Base-by-base conservation (phyloP, 2,113 vertebrate genomes). In the Myxocyprinus asiaticus region DNA sequence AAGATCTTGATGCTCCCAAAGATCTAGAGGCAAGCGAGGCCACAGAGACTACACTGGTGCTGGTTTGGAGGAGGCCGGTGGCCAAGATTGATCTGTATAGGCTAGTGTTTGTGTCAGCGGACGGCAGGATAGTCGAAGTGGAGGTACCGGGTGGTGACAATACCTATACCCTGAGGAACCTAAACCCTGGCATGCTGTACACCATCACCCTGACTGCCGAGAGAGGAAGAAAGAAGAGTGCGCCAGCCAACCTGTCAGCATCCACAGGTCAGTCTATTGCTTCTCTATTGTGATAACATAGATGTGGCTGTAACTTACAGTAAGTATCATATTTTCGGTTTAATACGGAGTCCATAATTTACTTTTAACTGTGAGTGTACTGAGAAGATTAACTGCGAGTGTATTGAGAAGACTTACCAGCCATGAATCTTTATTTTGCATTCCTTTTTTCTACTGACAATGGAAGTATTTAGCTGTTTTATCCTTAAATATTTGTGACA, bases 1-100 rank as follows among this genome's bases (percentile, higher is more conserved):
- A 51, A 99, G 97, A 97, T 7, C 86, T 99, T 4, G 97, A 99
- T 50, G 91, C 93, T 17, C 97, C 98, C 70, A 98, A 91, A 82
- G 94, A 96, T 51, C 85, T 99, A 84, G 90, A 88, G n/a, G 93
- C 94, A 15, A 91, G 85, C 0, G 92, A 94, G 51, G 90, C 91
- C 47, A 93, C 93, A 0, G 96, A 97, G 83, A 95, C 91, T 82
- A 94, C 93, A 0, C 59, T 99, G 68, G 81, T 89, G 44, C 85
- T 99, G 47, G 87, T 86, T 77, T 99, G 98, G 98, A 95, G 85
- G 56, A 90, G 89, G 3, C 96, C 98, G 0, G 53, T 92, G 81
- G 95, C 98, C 82, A 98, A 96, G 81, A 92, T 98, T 44, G 96
- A 98, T 79, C 91, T 83, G 45, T 99, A 97, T 81, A 92, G 90